Evolutionary conservation across 1,140 invertebrate genomes (phyloP).

Genomic region (Ceratosolen solmsi): DNA sequence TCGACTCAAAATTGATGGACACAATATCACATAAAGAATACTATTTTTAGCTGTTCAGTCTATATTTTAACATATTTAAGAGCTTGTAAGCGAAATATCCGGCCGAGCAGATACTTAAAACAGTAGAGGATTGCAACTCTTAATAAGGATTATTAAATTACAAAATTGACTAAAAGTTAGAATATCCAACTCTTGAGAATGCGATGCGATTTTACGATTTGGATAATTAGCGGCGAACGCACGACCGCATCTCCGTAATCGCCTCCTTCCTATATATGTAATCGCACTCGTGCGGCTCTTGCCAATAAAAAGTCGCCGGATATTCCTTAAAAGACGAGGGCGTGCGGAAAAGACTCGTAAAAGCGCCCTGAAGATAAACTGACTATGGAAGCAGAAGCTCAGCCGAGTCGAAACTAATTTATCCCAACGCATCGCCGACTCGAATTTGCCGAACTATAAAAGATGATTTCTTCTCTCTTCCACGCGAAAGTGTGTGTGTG

Average conservation of each 20-base stretch:
- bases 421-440: neutral
- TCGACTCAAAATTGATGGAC: neutral
- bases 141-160: neutral
- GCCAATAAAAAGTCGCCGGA: neutral
- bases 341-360: neutral
- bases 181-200: neutral
- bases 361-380: neutral
- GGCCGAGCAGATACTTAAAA: neutral
- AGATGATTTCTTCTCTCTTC: neutral
- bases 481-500: no score
- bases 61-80: neutral
- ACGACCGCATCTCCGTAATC: neutral
- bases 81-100: neutral
- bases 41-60: neutral
- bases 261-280: neutral
- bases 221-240: neutral
- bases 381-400: neutral
- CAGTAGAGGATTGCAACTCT: neutral
- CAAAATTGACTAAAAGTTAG: neutral
- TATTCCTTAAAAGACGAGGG: neutral
- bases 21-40: neutral
- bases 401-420: conserved; percentile 24
- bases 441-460: conserved; percentile 19
- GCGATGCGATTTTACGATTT: neutral
- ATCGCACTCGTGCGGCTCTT: neutral